Base-by-base conservation (phyloP, 2,888 invertebrate genomes). In the Leptarthrus brevirostris region DNA sequence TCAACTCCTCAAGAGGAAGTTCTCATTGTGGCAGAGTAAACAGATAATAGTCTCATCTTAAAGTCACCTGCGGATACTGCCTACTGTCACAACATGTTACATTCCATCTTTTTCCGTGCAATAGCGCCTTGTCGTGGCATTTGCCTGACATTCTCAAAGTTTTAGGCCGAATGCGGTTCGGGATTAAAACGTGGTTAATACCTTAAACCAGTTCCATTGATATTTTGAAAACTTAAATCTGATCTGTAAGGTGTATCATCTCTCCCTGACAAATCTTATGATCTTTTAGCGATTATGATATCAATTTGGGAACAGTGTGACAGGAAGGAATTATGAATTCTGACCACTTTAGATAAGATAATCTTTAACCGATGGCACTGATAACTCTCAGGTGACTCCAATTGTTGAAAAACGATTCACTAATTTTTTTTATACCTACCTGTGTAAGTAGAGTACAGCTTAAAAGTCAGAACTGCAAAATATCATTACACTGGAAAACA, bases 231-330 rank as follows among this genome's bases (percentile, higher is more conserved):
- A 47, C 18, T 44, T 66, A 16, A 26, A 47, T 49, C 44, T 22
- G 49, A 49, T 44, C 66, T 18, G n/a, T 10, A 10, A 30, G 49
- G 53, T 74, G 69, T 71, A 49, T 74, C 47, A 53, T 71, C 53
- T 74, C 61, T 61, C 71, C 47, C 52, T 74, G 71, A 71, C 71
- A 71, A 66, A 66, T 74, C 71, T 49, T 61, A 24, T 61, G 74
- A 74, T 56, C 58, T 49, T 10, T 61, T 49, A 71, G 40, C 71
- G 74, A 74, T 74, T 74, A 74, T 74, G 74, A 70, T 74, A 74
- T 74, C 74, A 71, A 61, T 71, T 71, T 44, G 53, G 74, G 40
- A 49, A 61, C 74, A 74, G 61, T 36, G 61, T 74, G 74, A 70
- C 74, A 74, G 74, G 52, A 61, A 70, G 30, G 58, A 71, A 74